phyloP scores from a whole-genome alignment of 2,797 vertebrate genomes.

The Sphenodon punctatus region DNA sequence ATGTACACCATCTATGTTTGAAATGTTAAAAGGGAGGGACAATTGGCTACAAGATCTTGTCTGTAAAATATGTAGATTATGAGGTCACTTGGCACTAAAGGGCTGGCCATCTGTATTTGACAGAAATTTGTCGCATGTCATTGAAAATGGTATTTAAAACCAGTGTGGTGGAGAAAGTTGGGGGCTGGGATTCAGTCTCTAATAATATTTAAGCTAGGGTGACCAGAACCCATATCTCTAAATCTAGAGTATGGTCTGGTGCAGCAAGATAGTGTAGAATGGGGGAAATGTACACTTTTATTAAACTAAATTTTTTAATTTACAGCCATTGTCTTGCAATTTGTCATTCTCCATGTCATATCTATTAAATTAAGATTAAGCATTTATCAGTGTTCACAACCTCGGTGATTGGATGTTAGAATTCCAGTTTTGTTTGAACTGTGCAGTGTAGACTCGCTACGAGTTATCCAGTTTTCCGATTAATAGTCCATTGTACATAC shows the following conservation, averaged over 20 bases:
- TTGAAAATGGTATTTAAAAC: conserved; percentile 76
- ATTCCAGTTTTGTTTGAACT: conserved; percentile 76
- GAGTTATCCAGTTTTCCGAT: conserved; percentile 81
- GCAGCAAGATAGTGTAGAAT: conserved; percentile 35
- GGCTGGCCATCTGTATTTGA: conserved; percentile 72
- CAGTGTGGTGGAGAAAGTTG: conserved; percentile 64
- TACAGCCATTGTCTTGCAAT: conserved; percentile 22
- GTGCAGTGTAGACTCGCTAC: conserved; percentile 66
- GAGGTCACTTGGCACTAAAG: conserved; percentile 72
- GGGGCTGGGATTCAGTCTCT: conserved; percentile 69
- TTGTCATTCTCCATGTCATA: conserved; percentile 47
- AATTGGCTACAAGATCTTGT: conserved; percentile 70
- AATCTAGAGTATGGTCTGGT: conserved; percentile 48
- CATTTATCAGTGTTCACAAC: conserved; percentile 71
- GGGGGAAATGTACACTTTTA: neutral
- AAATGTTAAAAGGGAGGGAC: conserved; percentile 68
- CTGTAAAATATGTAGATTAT: conserved; percentile 79
- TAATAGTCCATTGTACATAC: conserved; percentile 80
- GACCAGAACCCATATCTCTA: conserved; percentile 44
- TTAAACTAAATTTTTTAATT: conserved; percentile 26
- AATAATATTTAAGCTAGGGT: conserved; percentile 52
- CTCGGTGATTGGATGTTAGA: conserved; percentile 74
- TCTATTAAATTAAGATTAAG: conserved; percentile 56
- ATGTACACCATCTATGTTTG: conserved; percentile 70
- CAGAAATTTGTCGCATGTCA: conserved; percentile 77